Base-by-base conservation (phyloP, 1,140 invertebrate species). In the Lasioglossum baleicum region DNA sequence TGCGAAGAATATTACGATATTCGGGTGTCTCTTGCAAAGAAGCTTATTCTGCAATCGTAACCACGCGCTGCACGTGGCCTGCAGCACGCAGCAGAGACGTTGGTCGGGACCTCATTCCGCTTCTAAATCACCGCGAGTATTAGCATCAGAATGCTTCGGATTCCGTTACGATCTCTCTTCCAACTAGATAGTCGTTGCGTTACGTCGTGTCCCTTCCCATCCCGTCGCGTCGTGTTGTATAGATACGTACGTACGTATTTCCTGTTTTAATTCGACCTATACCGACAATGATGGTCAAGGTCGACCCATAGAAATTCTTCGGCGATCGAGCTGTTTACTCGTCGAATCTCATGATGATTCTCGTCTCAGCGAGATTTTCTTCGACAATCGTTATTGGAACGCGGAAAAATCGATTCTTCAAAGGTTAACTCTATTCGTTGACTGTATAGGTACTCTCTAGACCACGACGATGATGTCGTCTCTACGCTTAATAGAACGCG, bases 1-100 rank as follows among this genome's bases (percentile, higher is more conserved):
- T 22, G 48, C 22, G n/a, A 78, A 77, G 67, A 75, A 77, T 70
- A 48, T 48, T 48, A 53, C 11, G 70, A 74, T 65, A 77, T 78
- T 84, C 76, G 65, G 35, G 35, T 35, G 35, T 5, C 35, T 5
- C 35, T 3, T 35, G 35, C 35, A 35, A 35, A 35, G 35, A 35
- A 48, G 10, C 44, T 60, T 44, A 63, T 65, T 75, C 44, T 48
- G 53, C 26, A 63, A 42, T 58, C 44, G 11, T 63, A 44, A 77
- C 58, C 73, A 67, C 56, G 35, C 73, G 58, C 56, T 69, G 63
- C n/a, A 53, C 26, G 64, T 51, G 48, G 35, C 67, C 48, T 72
- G 56, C 44, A 79, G 65, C 20, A 31, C n/a, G 44, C 44, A 31
- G 7, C 15, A 22, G 40, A 63, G n/a, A 72, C 7, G 42, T 63